Evolutionary conservation across 2,797 vertebrate species (phyloP), one percentile per base, ranked within the genome.

Genomic region (Gallinago stenura): DNA sequence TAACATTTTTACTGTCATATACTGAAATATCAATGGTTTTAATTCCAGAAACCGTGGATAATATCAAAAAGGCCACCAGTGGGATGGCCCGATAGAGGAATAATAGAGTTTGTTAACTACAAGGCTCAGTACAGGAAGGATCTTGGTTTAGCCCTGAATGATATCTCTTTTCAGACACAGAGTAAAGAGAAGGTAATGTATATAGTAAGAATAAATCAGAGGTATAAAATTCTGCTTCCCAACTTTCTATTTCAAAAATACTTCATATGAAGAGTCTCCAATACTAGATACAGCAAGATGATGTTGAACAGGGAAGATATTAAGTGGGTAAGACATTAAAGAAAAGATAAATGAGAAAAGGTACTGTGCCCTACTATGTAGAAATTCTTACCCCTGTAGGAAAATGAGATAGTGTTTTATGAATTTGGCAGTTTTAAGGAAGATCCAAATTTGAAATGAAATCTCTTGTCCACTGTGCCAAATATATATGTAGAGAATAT

Each of bases 61-160:
- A 77, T 85, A 9, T 75, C 94, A 37, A 97, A 65, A 88, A 97
- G 94, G 75, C 96, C 94, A 70, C 97, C 96, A 25, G 30, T n/a
- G 48, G 95, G 86, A 17, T 98, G 96, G 97, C 97, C 98, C 1
- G 68, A 96, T 56, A 93, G 95, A 95, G 97, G 97, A 45, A 73
- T 97, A 71, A 94, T 98, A 68, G 91, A 97, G 39, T 98, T 98
- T 91, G 61, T 95, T 35, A 96, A 97, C 86, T 98, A 96, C 92
- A 91, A 96, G 66, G 94, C 95, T 51, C 77, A 81, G 46, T 97
- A 97, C 30, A 79, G 79, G 66, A 77, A 95, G 57, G 91, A 95
- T 78, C 92, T 96, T 72, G 88, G 66, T 46, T 96, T 97, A 83
- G 95, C 94, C 46, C 89, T 98, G 51, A 90, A 94, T 39, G 92